These are phyloP conservation scores for Didymodactylos carnosus DNA, from an alignment of 2,888 invertebrate genomes.

Conservation along the genomic window DNA sequence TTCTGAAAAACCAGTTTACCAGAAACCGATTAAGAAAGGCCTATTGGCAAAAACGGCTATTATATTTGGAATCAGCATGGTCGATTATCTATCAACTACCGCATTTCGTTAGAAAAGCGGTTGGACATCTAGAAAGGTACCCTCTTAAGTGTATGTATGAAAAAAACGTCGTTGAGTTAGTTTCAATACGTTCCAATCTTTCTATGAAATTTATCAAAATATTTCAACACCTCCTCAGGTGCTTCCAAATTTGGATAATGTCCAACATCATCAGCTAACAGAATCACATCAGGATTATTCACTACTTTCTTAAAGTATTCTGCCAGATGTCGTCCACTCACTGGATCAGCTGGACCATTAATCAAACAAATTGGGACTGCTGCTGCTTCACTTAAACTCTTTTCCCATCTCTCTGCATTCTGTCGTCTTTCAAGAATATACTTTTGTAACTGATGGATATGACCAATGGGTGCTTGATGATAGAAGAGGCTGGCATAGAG, in stretches of 20 bases:
- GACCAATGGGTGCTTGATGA: constrained; percentile 18
- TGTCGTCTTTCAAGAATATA: constrained; percentile 24
- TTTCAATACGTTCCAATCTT: not conserved
- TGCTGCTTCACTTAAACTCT: constrained; percentile 20
- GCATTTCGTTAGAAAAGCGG: no score
- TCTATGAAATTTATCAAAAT: constrained; percentile 17
- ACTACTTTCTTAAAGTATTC: constrained; percentile 18
- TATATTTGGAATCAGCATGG: no score
- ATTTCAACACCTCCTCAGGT: constrained; percentile 19
- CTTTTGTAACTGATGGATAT: constrained; percentile 17
- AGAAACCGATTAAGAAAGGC: no score
- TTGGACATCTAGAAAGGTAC: no score
- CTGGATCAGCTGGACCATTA: constrained; percentile 28
- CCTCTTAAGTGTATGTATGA: no score
- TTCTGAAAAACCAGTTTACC: no score
- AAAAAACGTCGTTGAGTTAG: no score
- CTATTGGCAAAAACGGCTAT: no score
- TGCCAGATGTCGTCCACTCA: constrained; percentile 21
- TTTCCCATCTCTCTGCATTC: constrained; percentile 26
- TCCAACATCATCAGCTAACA: constrained; percentile 21
- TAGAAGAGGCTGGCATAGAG: constrained; percentile 20
- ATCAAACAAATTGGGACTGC: constrained; percentile 17
- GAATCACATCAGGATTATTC: constrained; percentile 21
- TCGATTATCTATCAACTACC: no score
- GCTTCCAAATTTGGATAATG: constrained; percentile 31